Conservation (phyloP, 1,140 invertebrate species). For the Steinernema feltiae region DNA sequence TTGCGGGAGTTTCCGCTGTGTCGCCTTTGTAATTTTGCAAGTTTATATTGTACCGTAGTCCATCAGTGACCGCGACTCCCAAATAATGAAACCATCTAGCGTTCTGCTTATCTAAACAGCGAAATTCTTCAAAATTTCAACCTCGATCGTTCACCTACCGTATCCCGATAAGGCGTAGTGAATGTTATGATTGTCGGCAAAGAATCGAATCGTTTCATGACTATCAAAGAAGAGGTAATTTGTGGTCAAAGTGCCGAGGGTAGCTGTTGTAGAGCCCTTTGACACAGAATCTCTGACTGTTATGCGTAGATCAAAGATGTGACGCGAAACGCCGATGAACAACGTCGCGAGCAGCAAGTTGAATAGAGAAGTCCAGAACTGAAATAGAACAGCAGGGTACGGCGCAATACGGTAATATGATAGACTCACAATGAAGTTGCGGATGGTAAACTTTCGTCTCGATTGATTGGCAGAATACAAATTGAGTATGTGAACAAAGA, state of each 20-base stretch:
- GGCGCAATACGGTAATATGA: background rate
- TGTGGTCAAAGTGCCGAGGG: background rate
- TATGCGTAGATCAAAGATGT: background rate
- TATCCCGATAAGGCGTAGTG: background rate
- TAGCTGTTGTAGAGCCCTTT: background rate
- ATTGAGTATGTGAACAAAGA: constrained; percentile 16
- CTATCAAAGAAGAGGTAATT: background rate
- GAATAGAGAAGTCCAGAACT: constrained; percentile 42
- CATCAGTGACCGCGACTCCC: background rate
- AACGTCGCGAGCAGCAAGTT: constrained; percentile 21
- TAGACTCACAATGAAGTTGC: background rate
- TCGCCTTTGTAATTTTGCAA: background rate
- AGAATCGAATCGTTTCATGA: background rate
- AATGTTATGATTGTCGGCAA: background rate
- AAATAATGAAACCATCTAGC: background rate
- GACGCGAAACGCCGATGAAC: constrained; percentile 19
- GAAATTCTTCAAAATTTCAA: background rate
- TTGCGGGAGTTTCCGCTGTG: background rate
- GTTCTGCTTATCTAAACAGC: background rate
- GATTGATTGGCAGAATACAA: background rate
- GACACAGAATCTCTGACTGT: background rate
- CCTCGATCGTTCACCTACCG: background rate
- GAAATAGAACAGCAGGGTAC: background rate
- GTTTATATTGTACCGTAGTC: background rate
- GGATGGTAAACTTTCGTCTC: background rate